Evolutionary conservation across 2,888 invertebrate genomes (phyloP).

Genomic region (Drosophila seclusa): DNA sequence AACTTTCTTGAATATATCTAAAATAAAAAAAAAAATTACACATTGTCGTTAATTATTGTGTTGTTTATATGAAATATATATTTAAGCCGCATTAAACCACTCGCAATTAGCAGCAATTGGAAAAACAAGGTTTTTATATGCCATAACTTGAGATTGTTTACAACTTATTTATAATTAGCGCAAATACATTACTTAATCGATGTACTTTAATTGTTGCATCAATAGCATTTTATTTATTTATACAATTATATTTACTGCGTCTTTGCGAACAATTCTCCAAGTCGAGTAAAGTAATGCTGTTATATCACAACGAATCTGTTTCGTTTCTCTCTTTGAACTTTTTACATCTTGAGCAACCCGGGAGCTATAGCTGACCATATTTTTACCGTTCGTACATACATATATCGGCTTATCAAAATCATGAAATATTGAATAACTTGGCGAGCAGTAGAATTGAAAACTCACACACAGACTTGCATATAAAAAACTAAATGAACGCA

Average conservation of each 20-base stretch:
- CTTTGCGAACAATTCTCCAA: background rate
- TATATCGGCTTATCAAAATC: slow-evolving; percentile 58
- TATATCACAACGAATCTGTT: background rate
- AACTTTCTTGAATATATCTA: slow-evolving; percentile 7
- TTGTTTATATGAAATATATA: background rate
- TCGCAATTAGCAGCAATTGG: background rate
- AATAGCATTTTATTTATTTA: background rate
- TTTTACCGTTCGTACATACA: slow-evolving; percentile 22
- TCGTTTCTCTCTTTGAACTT: background rate
- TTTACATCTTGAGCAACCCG: background rate
- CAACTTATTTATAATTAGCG: background rate
- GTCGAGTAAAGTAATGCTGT: background rate
- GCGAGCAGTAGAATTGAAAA: slow-evolving; percentile 24
- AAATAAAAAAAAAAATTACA: background rate
- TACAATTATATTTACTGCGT: background rate
- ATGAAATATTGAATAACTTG: slow-evolving; percentile 57
- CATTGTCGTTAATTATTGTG: background rate
- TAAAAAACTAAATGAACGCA: slow-evolving; percentile 45
- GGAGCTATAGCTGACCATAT: slow-evolving; percentile 6
- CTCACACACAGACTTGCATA: slow-evolving; percentile 14
- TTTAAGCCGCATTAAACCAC: background rate
- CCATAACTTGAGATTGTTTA: background rate
- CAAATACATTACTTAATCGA: background rate
- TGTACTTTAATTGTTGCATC: background rate
- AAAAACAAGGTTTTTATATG: background rate